Percentiles rank a stretch among this genome's conserved stretches.
phyloP scores from a whole-genome alignment of 2,113 vertebrate species.

The Desmodus rotundus region DNA sequence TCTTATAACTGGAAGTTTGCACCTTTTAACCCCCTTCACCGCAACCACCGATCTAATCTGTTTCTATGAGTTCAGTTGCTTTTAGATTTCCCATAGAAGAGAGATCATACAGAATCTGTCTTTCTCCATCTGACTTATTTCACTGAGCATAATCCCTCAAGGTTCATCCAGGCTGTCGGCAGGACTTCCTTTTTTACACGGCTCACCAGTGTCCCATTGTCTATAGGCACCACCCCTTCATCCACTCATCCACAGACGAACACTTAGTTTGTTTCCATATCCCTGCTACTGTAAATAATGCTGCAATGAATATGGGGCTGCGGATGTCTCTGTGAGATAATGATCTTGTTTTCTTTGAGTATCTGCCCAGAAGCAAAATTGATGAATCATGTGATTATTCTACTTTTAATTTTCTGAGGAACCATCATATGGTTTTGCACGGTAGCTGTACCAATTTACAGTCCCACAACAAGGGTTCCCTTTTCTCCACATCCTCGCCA shows the following conservation, averaged over 20 bases:
- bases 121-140: background rate
- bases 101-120: background rate
- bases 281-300: background rate
- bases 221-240: background rate
- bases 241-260: background rate
- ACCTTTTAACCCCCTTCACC: background rate
- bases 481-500: background rate
- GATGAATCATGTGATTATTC: background rate
- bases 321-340: background rate
- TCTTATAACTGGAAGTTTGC: background rate
- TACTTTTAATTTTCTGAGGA: background rate
- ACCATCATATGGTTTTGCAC: background rate
- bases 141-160: background rate
- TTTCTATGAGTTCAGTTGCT: background rate
- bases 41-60: background rate
- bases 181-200: background rate
- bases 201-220: background rate
- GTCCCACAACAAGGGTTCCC: background rate
- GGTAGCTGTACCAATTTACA: background rate
- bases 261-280: background rate
- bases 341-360: background rate
- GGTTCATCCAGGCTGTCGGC: background rate
- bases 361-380: background rate
- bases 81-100: background rate
- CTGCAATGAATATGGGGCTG: background rate